Percentiles rank a stretch among this genome's conserved stretches.
Evolutionary conservation across 2,113 vertebrate genomes (phyloP).

Genomic region (Psilopsiagon aymara): DNA sequence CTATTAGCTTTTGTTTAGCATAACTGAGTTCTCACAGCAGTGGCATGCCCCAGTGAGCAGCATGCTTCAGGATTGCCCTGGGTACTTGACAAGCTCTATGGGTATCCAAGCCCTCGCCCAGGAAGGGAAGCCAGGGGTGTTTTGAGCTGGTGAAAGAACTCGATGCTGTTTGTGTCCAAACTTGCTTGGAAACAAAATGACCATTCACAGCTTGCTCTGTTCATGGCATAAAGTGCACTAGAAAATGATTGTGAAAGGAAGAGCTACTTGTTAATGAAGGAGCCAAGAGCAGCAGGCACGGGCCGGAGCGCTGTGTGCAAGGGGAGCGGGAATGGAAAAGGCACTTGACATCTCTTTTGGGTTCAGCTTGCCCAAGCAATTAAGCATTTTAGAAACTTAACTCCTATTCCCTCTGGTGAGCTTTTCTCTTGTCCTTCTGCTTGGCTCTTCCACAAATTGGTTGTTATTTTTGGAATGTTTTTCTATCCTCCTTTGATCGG

Average conservation of each 20-base stretch:
- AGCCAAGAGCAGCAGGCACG: neutral
- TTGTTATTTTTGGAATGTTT: neutral
- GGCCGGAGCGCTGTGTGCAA: rapidly evolving
- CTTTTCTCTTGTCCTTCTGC: neutral
- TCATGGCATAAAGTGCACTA: conserved; percentile 3
- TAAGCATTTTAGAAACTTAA: neutral
- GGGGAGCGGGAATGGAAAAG: neutral
- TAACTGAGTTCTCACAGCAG: neutral
- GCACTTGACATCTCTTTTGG: neutral
- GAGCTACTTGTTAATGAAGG: conserved; percentile 5
- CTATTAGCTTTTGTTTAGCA: neutral
- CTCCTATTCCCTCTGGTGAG: neutral
- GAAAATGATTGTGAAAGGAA: conserved; percentile 36
- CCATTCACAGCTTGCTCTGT: neutral
- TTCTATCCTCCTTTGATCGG: neutral
- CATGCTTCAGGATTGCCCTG: neutral
- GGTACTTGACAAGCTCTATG: neutral
- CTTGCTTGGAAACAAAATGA: neutral
- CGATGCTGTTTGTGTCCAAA: neutral
- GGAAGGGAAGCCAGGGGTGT: neutral
- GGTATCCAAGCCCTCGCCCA: neutral
- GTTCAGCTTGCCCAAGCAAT: neutral
- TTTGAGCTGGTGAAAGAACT: neutral
- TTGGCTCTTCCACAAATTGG: neutral
- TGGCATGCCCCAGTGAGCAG: neutral